These are phyloP conservation scores for Perca flavescens DNA, from an alignment of 2,113 vertebrate species.

Conservation along the genomic window DNA sequence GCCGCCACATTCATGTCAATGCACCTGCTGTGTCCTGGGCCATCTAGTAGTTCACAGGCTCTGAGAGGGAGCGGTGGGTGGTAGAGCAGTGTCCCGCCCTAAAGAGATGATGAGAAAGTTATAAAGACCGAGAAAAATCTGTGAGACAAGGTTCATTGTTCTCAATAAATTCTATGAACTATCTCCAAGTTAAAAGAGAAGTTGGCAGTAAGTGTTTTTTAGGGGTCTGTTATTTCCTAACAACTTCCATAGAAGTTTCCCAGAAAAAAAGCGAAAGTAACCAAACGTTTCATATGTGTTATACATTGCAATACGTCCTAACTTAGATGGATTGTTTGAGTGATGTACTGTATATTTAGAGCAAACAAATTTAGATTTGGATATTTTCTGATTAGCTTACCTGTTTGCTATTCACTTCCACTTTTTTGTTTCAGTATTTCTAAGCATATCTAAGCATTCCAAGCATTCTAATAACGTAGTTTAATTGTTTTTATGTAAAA, in stretches of 20 bases:
- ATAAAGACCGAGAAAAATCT: background rate
- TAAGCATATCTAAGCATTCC: no score
- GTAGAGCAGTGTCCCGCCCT: slow-evolving; percentile 73
- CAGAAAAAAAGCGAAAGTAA: no score
- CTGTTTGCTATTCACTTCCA: background rate
- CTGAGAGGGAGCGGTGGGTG: background rate
- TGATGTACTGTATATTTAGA: background rate
- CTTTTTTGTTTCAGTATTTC: background rate
- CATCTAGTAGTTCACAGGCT: slow-evolving; percentile 45
- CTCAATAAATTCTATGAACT: no score
- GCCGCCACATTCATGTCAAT: slow-evolving; percentile 27
- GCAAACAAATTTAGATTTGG: background rate
- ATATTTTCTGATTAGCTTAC: background rate
- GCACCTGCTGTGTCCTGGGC: background rate
- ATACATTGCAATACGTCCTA: no score
- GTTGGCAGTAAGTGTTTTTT: no score
- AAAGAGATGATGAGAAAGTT: background rate
- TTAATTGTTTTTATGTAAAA: background rate
- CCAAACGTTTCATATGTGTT: no score
- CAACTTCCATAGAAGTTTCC: no score
- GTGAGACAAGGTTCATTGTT: background rate
- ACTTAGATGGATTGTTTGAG: no score
- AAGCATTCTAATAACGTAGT: background rate
- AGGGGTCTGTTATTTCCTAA: no score
- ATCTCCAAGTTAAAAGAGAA: no score